These are phyloP conservation scores for Pantherophis alleghaniensis DNA, from an alignment of 2,797 vertebrate species.

Conservation along the genomic window DNA sequence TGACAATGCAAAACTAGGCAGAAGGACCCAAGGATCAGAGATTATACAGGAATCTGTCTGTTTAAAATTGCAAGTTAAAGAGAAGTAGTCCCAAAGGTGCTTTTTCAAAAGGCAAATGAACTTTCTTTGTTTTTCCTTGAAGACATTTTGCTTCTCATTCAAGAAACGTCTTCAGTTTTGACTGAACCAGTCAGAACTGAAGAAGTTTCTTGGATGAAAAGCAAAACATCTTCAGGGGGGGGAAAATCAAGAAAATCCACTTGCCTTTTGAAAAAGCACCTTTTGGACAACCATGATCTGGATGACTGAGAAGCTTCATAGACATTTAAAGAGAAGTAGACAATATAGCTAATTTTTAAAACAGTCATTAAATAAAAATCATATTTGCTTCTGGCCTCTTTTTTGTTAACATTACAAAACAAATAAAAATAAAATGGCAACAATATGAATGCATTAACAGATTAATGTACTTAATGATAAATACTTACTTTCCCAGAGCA, in stretches of 20 bases:
- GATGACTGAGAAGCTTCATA: background rate
- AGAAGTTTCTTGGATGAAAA: background rate
- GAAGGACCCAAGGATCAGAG: background rate
- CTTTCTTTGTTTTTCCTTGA: background rate
- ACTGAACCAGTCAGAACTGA: background rate
- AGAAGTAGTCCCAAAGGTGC: background rate
- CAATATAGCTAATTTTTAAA: background rate
- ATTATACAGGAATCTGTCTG: background rate
- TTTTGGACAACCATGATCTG: background rate
- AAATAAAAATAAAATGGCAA: background rate
- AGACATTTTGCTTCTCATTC: background rate
- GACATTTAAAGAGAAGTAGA: background rate
- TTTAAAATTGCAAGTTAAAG: background rate
- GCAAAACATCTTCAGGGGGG: background rate
- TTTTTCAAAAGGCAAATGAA: background rate
- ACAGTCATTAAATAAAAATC: background rate
- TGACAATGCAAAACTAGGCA: background rate
- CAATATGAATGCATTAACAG: background rate
- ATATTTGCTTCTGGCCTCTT: background rate
- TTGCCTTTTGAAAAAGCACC: background rate
- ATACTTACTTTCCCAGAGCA: slow-evolving; percentile 94
- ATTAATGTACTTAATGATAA: background rate
- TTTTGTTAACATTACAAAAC: background rate
- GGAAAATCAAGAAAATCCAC: background rate
- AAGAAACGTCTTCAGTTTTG: background rate